Evolutionary conservation across 1,140 invertebrate species (phyloP).

Genomic region (Bombus ignitus): DNA sequence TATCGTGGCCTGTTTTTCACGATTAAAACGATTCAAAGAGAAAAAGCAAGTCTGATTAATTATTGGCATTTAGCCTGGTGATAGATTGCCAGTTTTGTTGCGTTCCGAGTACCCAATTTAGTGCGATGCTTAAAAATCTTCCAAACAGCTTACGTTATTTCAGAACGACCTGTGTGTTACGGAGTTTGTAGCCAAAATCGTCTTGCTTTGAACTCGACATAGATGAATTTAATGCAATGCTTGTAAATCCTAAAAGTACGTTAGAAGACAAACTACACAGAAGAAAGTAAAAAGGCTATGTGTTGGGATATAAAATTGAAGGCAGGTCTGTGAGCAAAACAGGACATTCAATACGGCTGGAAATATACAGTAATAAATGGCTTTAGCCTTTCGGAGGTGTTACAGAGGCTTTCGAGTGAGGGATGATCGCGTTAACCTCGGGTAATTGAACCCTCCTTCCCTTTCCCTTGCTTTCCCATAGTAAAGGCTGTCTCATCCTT

Average conservation of each 20-base stretch:
- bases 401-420: constrained; percentile 58
- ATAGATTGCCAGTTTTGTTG: too few relatives aligned
- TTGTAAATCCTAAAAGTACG: too few relatives aligned
- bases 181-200: not conserved
- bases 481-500: not conserved
- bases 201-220: too few relatives aligned
- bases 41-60: not conserved
- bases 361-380: constrained; percentile 30
- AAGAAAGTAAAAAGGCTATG: not conserved
- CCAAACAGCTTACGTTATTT: not conserved
- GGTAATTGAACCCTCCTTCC: constrained; percentile 75
- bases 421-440: constrained; percentile 74
- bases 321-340: not conserved
- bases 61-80: not conserved
- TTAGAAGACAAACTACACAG: not conserved
- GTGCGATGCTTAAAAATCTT: not conserved
- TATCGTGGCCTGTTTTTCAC: not conserved
- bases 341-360: constrained; percentile 38
- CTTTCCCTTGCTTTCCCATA: not conserved
- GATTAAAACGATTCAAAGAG: too few relatives aligned
- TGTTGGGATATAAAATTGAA: not conserved
- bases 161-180: not conserved
- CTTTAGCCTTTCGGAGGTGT: constrained; percentile 43
- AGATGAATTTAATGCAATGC: too few relatives aligned
- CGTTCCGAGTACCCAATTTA: not conserved